A percentile compares a stretch with the other conserved stretches of the same genome.
phyloP scores from a whole-genome alignment of 2,113 vertebrate genomes.

The Rattus rattus region DNA sequence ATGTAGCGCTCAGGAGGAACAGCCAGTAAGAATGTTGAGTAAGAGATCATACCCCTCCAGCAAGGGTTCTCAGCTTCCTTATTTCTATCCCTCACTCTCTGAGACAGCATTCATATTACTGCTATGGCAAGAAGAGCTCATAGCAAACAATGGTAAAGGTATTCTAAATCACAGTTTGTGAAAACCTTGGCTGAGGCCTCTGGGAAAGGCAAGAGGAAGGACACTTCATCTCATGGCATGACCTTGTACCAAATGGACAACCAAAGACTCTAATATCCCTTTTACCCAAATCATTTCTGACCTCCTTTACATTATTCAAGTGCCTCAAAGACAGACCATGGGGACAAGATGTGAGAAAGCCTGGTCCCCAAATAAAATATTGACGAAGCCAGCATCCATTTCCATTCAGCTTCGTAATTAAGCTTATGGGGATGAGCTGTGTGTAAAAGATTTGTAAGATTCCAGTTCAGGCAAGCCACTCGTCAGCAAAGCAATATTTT shows the following conservation, averaged over 20 bases:
- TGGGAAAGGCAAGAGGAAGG: background rate
- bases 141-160: background rate
- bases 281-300: conserved; percentile 29
- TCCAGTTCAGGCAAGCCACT: background rate
- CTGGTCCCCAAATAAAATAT: background rate
- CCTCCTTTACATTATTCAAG: background rate
- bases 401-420: background rate
- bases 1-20: no score
- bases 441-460: background rate
- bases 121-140: background rate
- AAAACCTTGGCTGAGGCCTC: background rate
- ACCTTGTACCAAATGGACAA: background rate
- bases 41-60: background rate
- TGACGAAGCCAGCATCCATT: background rate
- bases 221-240: background rate
- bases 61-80: background rate
- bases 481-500: background rate
- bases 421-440: background rate
- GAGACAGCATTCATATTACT: no score
- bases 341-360: background rate
- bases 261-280: conserved; percentile 18
- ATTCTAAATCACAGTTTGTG: background rate
- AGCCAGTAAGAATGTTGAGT: no score
- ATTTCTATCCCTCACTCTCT: no score
- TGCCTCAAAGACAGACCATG: background rate